Evolutionary conservation across 2,797 vertebrate species (phyloP), one percentile per base, ranked within the genome.

Genomic region (Pangasius mekongensis): DNA sequence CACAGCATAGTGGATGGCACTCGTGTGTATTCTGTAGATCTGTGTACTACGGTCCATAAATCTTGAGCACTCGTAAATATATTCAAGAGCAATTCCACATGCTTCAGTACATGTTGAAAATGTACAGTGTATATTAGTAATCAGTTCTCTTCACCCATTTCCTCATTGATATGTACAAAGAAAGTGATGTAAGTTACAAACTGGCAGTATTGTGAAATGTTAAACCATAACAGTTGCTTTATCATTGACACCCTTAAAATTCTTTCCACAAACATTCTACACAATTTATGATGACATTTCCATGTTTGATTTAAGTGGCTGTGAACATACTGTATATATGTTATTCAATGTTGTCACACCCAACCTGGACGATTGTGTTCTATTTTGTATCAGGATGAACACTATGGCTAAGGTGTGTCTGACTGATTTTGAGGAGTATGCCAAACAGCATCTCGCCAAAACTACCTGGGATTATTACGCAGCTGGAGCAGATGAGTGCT

Each of bases 401-500:
- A 24, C 5, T 36, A 98, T 98, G 97, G 85, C 97, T 56, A 94
- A 98, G 95, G 96, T 97, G 24, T 99, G 97, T 92, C 93, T 99
- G 90, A 96, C 95, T 11, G 98, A 99, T 93, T 99, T 98, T 0
- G 97, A 98, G 94, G 95, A 94, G 84, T 96, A 96, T 54, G 98
- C 98, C 0, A 97, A 95, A 80, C 94, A 96, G 86, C 96, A 96
- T 91, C 96, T 99, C 74, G 96, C 98, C 58, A 99, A 98, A 93
- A 91, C 94, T 54, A 95, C 95, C 20, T 99, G 98, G 98, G 98
- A 99, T 88, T 99, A 96, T 91, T 97, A 98, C 13, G 97, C 97
- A 71, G 97, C 97, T 22, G 98, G 97, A 91, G 97, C 98, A 0
- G 98, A 99, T 0, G 97, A 98, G 9, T 96, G 96, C 92, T 94